Evolutionary conservation across 2,797 vertebrate genomes (phyloP), one percentile per base, ranked within the genome.

Genomic region (Lemur catta): DNA sequence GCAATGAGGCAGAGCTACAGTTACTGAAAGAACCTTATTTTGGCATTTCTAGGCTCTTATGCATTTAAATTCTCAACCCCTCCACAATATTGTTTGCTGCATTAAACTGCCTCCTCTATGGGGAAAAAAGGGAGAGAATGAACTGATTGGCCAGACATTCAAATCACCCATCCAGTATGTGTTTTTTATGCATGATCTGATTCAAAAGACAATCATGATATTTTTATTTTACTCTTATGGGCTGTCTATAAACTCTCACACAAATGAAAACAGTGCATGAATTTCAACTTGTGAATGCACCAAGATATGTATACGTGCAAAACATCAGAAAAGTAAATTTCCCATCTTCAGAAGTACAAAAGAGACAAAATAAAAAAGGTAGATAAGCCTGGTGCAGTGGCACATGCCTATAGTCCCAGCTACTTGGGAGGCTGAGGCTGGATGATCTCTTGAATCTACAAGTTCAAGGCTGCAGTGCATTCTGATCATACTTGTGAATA

Each of bases 61-160:
- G 95, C 93, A 98, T 98, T 98, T 96, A 97, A 96, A 98, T 97
- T 98, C 95, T 96, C 97, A 92, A 91, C 92, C 92, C 97, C 78
- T 94, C 92, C 89, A 82, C 50, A 84, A 71, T 80, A 89, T 48
- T 89, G 65, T 91, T 84, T 96, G 93, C 93, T 63, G 61, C 91
- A 97, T 94, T 97, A 93, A 97, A 97, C 13, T 96, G 81, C 82
- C 92, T 97, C 79, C 72, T 96, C 94, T 88, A 57, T 30, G 24
- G 59, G 72, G 71, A 69, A 84, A 79, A 72, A 75, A 35, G 18
- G 12, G 43, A 91, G 61, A 76, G 88, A 96, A 87, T 38, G 88
- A 96, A 97, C 63, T 94, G 95, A 97, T 79, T 97, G 94, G 97
- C 41, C 94, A 96, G 59, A 94, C 95, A 90, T 35, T 89, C 87